Conservation (phyloP, 2,888 invertebrate species). For the Leucoptera coffeella region DNA sequence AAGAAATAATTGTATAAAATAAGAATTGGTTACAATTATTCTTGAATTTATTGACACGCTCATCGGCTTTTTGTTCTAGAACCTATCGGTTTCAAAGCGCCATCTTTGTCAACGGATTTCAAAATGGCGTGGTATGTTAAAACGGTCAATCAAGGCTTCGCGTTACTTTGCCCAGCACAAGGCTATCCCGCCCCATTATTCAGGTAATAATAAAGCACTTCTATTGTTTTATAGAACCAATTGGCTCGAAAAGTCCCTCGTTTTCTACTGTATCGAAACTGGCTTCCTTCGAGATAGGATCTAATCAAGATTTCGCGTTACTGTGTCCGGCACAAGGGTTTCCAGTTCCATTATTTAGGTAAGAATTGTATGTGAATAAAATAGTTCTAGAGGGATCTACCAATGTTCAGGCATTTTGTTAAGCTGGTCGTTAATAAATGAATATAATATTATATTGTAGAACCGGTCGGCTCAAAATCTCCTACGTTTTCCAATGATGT, state of each 20-base stretch:
- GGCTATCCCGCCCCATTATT: slow-evolving; percentile 60
- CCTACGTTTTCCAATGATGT: slow-evolving; percentile 66
- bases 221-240: slow-evolving; percentile 26
- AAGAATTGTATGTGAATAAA: too few species aligned
- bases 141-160: slow-evolving; percentile 34
- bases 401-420: slow-evolving; percentile 50
- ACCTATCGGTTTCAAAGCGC: slow-evolving; percentile 60
- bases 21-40: too few species aligned
- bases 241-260: slow-evolving; percentile 52
- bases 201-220: slow-evolving; percentile 30
- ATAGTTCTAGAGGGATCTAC: too few species aligned
- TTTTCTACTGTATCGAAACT: slow-evolving; percentile 55
- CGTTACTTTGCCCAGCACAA: slow-evolving; percentile 59
- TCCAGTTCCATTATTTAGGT: slow-evolving; percentile 70
- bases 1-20: too few species aligned
- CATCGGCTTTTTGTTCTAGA: slow-evolving; percentile 34
- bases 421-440: too few species aligned
- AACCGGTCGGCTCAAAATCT: slow-evolving; percentile 65
- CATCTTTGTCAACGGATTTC: slow-evolving; percentile 58
- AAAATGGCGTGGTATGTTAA: slow-evolving; percentile 53
- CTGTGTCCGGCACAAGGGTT: slow-evolving; percentile 67
- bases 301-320: slow-evolving; percentile 46
- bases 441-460: slow-evolving; percentile 43
- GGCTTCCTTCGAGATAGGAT: slow-evolving; percentile 48
- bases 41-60: too few species aligned